Percentiles rank a stretch among this genome's conserved stretches.
Conservation (phyloP, 2,888 invertebrate species). For the Phyllotreta striolata region DNA sequence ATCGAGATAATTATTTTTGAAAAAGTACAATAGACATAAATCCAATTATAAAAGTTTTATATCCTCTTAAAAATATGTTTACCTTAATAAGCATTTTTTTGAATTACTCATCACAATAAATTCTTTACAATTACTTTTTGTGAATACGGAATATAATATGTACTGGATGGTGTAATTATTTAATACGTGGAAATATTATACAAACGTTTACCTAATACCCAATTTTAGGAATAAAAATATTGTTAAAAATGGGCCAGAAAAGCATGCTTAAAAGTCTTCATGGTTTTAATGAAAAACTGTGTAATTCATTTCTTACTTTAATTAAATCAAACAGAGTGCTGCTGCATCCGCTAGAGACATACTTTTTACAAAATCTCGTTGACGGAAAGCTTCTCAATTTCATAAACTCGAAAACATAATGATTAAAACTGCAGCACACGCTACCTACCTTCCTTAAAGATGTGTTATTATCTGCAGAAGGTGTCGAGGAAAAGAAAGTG, state of each 20-base stretch:
- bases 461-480: conserved; percentile 14
- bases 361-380: background rate
- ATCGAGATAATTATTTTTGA: conserved; percentile 26
- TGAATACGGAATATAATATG: background rate
- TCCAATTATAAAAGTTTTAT: conserved; percentile 29
- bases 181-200: background rate
- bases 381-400: conserved; percentile 34
- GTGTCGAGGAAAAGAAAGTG: conserved; percentile 10
- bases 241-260: no score
- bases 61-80: conserved; percentile 16
- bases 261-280: no score
- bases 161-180: background rate
- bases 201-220: background rate
- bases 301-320: no score
- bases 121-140: conserved; percentile 2
- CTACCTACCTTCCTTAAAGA: conserved; percentile 11
- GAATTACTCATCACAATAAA: no score
- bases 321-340: no score
- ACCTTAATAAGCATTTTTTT: background rate
- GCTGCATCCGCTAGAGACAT: no score
- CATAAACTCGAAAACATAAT: conserved; percentile 36
- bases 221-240: background rate
- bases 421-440: conserved; percentile 39
- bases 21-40: conserved; percentile 20
- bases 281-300: no score